These are phyloP conservation scores for Cremastinae sp. DNA, from an alignment of 2,888 invertebrate genomes.

Conservation along the genomic window DNA sequence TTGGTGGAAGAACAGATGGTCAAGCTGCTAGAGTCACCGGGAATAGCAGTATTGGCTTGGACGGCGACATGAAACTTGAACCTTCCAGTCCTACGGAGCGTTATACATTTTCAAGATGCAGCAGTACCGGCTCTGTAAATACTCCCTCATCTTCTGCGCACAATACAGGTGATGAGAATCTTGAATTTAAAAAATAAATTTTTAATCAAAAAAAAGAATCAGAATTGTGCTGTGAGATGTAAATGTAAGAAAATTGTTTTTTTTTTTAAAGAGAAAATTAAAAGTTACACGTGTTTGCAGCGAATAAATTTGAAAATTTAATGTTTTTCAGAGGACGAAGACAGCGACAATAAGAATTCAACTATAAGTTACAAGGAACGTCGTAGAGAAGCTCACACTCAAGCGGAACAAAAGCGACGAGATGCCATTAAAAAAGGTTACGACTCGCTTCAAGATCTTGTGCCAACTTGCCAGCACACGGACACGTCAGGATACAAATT, in stretches of 20 bases:
- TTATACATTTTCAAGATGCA: conserved; percentile 87
- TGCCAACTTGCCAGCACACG: conserved; percentile 96
- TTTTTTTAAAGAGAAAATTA: not conserved
- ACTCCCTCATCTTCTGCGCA: conserved; percentile 91
- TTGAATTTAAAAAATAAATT: too few species aligned
- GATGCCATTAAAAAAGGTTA: conserved; percentile 99
- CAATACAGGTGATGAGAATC: conserved; percentile 85
- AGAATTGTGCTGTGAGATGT: too few species aligned
- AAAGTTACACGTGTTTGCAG: not conserved
- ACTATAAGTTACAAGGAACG: conserved; percentile 95
- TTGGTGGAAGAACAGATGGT: conserved; percentile 40
- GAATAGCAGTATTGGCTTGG: conserved; percentile 69
- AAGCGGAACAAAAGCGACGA: conserved; percentile 97
- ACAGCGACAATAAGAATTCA: conserved; percentile 83
- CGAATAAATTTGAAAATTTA: conserved; percentile 16
- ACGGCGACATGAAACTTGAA: conserved; percentile 82
- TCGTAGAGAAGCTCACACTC: conserved; percentile 95
- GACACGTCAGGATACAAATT: conserved; percentile 96
- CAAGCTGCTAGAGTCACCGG: conserved; percentile 54
- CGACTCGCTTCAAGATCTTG: conserved; percentile 94
- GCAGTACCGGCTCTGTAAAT: conserved; percentile 89
- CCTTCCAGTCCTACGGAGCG: conserved; percentile 84
- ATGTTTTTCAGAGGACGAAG: conserved; percentile 83
- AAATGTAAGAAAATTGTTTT: too few species aligned
- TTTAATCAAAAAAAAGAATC: too few species aligned